These are phyloP conservation scores for Eilema sororculum DNA, from an alignment of 2,888 invertebrate species.

Conservation along the genomic window DNA sequence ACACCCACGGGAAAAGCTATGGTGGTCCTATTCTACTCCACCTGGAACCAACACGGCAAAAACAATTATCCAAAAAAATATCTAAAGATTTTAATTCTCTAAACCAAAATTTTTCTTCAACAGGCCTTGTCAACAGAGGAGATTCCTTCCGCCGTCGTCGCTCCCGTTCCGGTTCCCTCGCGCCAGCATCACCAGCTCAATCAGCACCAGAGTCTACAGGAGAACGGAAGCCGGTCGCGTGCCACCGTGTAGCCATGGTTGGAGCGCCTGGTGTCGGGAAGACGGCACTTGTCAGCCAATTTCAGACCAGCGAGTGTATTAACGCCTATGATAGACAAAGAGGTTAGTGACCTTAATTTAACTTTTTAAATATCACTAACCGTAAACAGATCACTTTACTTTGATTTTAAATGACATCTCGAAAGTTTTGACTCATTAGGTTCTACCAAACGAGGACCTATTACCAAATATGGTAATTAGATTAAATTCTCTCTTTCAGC, in stretches of 20 bases:
- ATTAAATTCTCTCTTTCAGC: too few species aligned
- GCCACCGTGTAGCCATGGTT: slow-evolving; percentile 91
- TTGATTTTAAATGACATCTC: not conserved
- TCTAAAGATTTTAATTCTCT: not conserved
- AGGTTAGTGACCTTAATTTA: slow-evolving; percentile 83
- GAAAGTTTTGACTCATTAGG: not conserved
- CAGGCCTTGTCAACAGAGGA: slow-evolving; percentile 97
- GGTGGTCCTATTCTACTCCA: too few species aligned
- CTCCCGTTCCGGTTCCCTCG: slow-evolving; percentile 93
- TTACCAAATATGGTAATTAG: not conserved
- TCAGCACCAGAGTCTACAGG: slow-evolving; percentile 72
- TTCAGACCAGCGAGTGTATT: slow-evolving; percentile 97
- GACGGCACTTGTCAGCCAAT: slow-evolving; percentile 94
- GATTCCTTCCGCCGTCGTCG: slow-evolving; percentile 96
- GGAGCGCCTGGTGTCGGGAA: slow-evolving; percentile 95
- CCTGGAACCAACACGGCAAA: too few species aligned
- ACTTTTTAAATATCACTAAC: not conserved
- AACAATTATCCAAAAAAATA: too few species aligned
- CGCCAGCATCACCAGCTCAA: slow-evolving; percentile 86
- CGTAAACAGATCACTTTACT: not conserved
- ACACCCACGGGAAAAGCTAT: too few species aligned
- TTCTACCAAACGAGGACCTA: not conserved
- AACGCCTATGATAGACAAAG: slow-evolving; percentile 96
- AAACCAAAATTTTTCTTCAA: slow-evolving; percentile 38
- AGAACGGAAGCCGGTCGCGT: slow-evolving; percentile 83